Conservation (phyloP, 2,113 vertebrate genomes). For the Sphaerodactylus townsendi region DNA sequence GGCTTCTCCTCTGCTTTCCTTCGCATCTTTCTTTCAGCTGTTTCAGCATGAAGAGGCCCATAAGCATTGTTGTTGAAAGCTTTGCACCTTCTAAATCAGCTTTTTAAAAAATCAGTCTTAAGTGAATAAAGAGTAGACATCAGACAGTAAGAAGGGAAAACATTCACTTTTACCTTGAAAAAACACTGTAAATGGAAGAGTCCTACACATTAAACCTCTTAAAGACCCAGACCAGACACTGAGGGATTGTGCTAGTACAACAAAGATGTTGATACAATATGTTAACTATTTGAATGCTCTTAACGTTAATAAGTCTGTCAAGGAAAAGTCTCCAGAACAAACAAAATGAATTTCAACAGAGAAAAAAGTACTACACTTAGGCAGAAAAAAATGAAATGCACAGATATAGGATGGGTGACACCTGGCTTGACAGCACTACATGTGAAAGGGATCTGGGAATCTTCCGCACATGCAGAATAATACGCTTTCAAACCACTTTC, state of each 20-base stretch:
- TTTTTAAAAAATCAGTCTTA: fast-evolving
- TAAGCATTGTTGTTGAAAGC: not conserved
- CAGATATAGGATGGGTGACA: too few relatives aligned
- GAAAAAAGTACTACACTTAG: too few relatives aligned
- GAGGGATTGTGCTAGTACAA: not conserved
- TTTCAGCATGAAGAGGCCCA: fast-evolving
- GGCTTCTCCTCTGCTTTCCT: not conserved
- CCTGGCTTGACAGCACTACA: too few relatives aligned
- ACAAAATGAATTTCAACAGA: too few relatives aligned
- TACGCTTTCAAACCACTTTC: too few relatives aligned
- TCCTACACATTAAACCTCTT: not conserved
- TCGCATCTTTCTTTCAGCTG: not conserved
- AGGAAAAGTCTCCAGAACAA: not conserved
- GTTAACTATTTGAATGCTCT: not conserved
- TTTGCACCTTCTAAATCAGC: not conserved
- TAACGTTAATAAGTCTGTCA: not conserved
- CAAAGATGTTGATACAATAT: slow-evolving; percentile 11
- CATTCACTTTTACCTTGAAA: slow-evolving; percentile 8
- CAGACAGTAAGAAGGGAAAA: not conserved
- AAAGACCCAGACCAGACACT: slow-evolving; percentile 3
- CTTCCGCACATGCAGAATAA: too few relatives aligned
- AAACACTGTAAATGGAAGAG: not conserved
- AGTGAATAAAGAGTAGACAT: not conserved
- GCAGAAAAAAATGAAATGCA: too few relatives aligned
- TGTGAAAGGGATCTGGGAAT: too few relatives aligned